A percentile compares a stretch with the other conserved stretches of the same genome.
These are phyloP conservation scores for Anas bernieri DNA, from an alignment of 2,797 vertebrate genomes.

Conservation along the genomic window DNA sequence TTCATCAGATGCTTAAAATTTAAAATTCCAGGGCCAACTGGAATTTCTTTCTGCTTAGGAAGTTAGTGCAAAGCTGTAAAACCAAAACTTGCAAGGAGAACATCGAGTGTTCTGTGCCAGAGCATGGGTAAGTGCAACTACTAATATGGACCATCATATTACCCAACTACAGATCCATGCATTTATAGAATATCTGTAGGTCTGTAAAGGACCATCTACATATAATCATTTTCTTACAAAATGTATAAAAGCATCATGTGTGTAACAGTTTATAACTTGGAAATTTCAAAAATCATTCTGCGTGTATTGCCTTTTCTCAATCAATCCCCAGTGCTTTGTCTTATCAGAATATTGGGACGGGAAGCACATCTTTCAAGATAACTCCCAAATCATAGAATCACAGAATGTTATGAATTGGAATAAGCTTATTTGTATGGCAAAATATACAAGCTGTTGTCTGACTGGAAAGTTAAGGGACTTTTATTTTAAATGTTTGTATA, in stretches of 20 bases:
- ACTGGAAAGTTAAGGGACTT: not conserved
- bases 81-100: not conserved
- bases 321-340: not conserved
- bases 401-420: too few relatives aligned
- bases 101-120: not conserved
- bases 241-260: not conserved
- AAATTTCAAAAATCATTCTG: not conserved
- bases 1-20: not conserved
- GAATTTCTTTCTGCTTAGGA: not conserved
- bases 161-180: not conserved
- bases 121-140: not conserved
- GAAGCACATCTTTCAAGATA: not conserved
- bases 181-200: not conserved
- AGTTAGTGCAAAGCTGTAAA: not conserved
- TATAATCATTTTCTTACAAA: not conserved
- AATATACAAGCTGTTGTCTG: not conserved
- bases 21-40: not conserved
- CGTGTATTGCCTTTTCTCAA: not conserved
- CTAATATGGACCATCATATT: not conserved
- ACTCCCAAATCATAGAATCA: not conserved
- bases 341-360: not conserved
- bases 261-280: not conserved
- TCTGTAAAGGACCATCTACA: not conserved
- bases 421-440: not conserved
- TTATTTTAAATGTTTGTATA: not conserved